Evolutionary conservation across 2,888 invertebrate genomes (phyloP), one percentile per base, ranked within the genome.

Genomic region (Parnassius mnemosyne): DNA sequence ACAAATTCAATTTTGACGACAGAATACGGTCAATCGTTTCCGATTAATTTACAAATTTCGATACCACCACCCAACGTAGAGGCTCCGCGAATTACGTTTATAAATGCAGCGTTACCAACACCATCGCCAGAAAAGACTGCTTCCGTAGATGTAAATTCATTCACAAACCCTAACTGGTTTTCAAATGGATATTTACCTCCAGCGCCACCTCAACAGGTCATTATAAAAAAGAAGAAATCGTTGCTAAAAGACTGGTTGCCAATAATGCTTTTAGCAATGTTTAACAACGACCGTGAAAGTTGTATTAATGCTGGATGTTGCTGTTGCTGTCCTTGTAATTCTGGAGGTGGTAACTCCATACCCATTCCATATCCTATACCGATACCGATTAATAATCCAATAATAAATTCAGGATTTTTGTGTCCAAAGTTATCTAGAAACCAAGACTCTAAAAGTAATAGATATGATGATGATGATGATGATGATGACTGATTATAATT

Each of bases 311-410:
- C 72, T 20, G 62, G 70, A 3, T 58, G 69, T 7, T 60, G 70
- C 51, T 68, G 72, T n/a, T 72, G 77, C 44, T 71, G 72, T 20
- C 63, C 69, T 44, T 71, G 78, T 51, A 64, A 69, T 49, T 57
- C 66, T 57, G 53, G 69, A 25, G 64, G 62, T 44, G 66, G 64
- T n/a, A 71, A 70, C 49, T n/a, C 9, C 10, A 13, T 49, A 12
- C 79, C 78, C 2, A 57, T 81, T 20, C 85, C 85, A 2, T 85
- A 69, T 60, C 84, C 85, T 1, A 76, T 84, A 66, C 69, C 79
- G 0, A 71, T 85, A 42, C 79, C 84, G 10, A 74, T 75, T 7
- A 79, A 73, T 56, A 79, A 69, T 64, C 75, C 79, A 20, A 72
- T 83, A 13, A 72, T 82, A 43, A 66, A 65, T 52, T 65, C 66